A percentile compares a stretch with the other conserved stretches of the same genome.
Evolutionary conservation across 2,113 vertebrate genomes (phyloP).

Genomic region (Saccopteryx bilineata): DNA sequence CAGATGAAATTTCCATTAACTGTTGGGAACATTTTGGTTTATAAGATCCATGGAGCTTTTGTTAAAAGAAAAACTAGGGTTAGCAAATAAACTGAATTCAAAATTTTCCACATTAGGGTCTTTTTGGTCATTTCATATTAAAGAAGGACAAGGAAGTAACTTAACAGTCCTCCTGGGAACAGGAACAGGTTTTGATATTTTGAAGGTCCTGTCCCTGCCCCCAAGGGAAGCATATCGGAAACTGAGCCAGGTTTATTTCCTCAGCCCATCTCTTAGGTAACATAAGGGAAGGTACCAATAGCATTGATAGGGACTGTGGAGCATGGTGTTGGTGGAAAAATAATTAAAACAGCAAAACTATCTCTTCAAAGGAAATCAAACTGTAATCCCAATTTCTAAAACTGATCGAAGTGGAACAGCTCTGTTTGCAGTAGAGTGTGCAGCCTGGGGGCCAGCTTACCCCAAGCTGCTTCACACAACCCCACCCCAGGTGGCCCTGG

Average conservation of each 20-base stretch:
- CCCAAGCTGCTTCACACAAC: not conserved
- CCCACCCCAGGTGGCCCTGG: not conserved
- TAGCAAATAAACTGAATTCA: constrained; percentile 44
- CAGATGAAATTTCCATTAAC: constrained; percentile 44
- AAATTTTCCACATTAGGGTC: constrained; percentile 79
- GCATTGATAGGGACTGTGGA: not conserved
- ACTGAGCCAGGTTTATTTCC: constrained; percentile 36
- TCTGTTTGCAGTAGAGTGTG: constrained; percentile 64
- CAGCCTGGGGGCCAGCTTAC: constrained; percentile 42
- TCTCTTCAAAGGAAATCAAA: constrained; percentile 71
- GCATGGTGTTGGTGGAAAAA: not conserved
- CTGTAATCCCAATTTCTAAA: constrained; percentile 45
- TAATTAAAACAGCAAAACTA: constrained; percentile 14
- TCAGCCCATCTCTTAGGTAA: not conserved
- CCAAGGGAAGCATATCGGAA: constrained; percentile 28
- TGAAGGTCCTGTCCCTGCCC: constrained; percentile 52
- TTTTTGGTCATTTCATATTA: constrained; percentile 56
- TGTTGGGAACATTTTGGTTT: constrained; percentile 68
- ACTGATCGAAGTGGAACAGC: constrained; percentile 58
- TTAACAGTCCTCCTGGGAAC: constrained; percentile 63
- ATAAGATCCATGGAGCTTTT: constrained; percentile 43
- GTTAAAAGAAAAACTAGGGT: constrained; percentile 12
- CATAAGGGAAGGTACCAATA: not conserved
- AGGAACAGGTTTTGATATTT: constrained; percentile 70
- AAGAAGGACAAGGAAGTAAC: constrained; percentile 69